Conservation (phyloP, 2,797 vertebrate genomes). For the Xerus rutilus region DNA sequence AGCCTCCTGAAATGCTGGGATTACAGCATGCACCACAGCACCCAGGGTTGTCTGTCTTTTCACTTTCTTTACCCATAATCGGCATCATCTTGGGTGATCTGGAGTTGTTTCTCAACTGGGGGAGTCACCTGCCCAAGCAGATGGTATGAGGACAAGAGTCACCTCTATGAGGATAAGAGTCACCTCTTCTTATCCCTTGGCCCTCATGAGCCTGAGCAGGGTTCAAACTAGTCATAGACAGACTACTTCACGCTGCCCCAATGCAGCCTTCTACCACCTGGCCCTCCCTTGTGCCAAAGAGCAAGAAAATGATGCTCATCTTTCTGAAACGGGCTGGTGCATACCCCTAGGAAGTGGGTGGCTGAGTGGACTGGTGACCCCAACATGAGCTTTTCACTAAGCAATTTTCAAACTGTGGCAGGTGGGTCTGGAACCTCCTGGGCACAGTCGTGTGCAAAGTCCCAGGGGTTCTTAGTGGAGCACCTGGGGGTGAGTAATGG, state of each 20-base stretch:
- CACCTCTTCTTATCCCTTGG: not conserved
- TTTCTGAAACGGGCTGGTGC: not conserved
- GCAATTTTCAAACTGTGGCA: not conserved
- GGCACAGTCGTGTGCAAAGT: not conserved
- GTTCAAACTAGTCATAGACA: accelerated
- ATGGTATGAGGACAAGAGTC: not conserved
- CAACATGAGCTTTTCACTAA: not conserved
- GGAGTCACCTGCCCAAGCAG: not conserved
- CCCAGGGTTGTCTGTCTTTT: not conserved
- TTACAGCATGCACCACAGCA: no score
- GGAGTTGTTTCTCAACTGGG: not conserved
- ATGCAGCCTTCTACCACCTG: not conserved
- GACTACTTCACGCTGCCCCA: not conserved
- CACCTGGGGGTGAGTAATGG: not conserved
- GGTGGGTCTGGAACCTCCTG: not conserved
- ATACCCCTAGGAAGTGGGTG: not conserved
- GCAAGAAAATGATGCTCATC: not conserved
- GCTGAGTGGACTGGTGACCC: not conserved
- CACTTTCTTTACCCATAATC: not conserved
- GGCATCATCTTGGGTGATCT: not conserved
- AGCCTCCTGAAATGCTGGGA: not conserved
- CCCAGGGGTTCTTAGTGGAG: not conserved
- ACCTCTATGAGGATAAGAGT: not conserved
- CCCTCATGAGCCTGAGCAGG: not conserved
- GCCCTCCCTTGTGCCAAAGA: not conserved